Evolutionary conservation across 2,113 vertebrate genomes (phyloP).

Genomic region (Mugil cephalus): DNA sequence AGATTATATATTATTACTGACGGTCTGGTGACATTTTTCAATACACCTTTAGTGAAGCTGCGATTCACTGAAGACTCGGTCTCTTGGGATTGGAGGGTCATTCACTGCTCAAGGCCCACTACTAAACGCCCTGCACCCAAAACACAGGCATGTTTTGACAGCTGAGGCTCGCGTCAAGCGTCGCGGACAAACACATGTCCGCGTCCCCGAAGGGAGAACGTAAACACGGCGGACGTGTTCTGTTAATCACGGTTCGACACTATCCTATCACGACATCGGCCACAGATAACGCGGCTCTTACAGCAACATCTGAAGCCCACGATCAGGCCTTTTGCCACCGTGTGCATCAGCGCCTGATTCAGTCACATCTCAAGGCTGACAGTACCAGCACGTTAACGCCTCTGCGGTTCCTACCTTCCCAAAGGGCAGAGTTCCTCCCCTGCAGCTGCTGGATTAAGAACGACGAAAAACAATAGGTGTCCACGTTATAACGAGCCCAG

Average conservation of each 20-base stretch:
- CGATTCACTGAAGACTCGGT: neutral
- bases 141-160: conserved; percentile 12
- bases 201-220: neutral
- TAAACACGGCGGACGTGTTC: conserved; percentile 3
- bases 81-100: neutral
- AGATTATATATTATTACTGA: neutral
- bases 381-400: neutral
- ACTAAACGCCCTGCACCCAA: neutral
- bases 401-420: conserved; percentile 50
- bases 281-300: conserved; percentile 7
- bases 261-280: conserved; percentile 22
- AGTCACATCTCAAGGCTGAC: neutral
- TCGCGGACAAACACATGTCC: neutral
- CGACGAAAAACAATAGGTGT: conserved; percentile 18
- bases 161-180: conserved; percentile 7
- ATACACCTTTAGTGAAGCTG: too few relatives aligned
- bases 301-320: neutral
- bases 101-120: conserved; percentile 2
- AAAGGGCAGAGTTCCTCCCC: conserved; percentile 30
- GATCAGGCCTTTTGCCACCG: conserved; percentile 32
- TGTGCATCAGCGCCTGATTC: neutral
- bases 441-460: conserved; percentile 12
- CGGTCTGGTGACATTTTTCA: too few relatives aligned
- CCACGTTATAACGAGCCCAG: conserved; percentile 28
- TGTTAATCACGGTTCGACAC: neutral